Evolutionary conservation across 1,140 invertebrate genomes (phyloP).

Genomic region (Cherax destructor): DNA sequence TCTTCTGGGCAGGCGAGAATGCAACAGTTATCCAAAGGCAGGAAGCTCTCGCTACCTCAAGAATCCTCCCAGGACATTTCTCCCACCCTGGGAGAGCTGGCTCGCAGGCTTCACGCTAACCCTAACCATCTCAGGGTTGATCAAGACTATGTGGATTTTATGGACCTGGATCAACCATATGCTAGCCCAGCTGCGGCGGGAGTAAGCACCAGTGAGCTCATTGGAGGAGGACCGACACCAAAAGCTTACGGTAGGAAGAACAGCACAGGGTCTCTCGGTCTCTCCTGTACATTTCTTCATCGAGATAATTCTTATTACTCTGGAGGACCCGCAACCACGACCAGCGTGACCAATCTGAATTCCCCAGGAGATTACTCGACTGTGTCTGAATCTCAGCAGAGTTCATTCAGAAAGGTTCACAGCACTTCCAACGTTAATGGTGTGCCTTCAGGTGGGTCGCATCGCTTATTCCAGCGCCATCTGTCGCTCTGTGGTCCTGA

Average conservation of each 20-base stretch:
- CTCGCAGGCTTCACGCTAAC: conserved; percentile 56
- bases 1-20: conserved; percentile 28
- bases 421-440: conserved; percentile 59
- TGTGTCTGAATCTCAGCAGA: conserved; percentile 24
- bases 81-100: conserved; percentile 39
- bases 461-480: conserved; percentile 60
- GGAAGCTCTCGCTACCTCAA: conserved; percentile 49
- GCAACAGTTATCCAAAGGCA: conserved; percentile 30
- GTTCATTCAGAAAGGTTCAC: conserved; percentile 55
- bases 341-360: conserved; percentile 58
- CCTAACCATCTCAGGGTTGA: conserved; percentile 43
- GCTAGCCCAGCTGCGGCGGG: conserved; percentile 25
- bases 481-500: conserved; percentile 47
- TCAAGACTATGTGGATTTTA: conserved; percentile 60
- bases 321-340: conserved; percentile 32
- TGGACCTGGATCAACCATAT: conserved; percentile 55
- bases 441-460: conserved; percentile 8
- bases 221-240: conserved; percentile 29
- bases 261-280: conserved; percentile 61
- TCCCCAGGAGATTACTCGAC: conserved; percentile 29
- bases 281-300: conserved; percentile 45
- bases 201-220: conserved; percentile 23
- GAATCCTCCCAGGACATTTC: conserved; percentile 49
- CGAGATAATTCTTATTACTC: conserved; percentile 41
- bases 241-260: conserved; percentile 63